Evolutionary conservation across 2,797 vertebrate species (phyloP).

Genomic region (Melanogrammus aeglefinus): DNA sequence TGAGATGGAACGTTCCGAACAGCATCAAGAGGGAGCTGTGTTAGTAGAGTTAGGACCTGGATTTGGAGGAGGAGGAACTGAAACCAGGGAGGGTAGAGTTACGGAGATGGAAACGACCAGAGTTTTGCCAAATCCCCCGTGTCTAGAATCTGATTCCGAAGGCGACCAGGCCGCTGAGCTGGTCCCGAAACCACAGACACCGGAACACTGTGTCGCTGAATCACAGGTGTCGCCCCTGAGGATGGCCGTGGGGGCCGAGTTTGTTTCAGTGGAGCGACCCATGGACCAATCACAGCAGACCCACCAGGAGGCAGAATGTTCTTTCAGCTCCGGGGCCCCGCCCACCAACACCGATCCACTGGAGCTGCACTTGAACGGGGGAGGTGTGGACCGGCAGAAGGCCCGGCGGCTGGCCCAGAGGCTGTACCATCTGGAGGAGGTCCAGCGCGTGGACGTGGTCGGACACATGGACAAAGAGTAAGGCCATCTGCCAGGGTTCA

Average conservation of each 20-base stretch:
- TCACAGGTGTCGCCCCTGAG: neutral
- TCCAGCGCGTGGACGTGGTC: constrained; percentile 84
- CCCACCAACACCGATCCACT: neutral
- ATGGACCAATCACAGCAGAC: neutral
- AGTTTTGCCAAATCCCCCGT: neutral
- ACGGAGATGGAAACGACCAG: neutral
- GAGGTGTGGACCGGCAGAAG: constrained; percentile 61
- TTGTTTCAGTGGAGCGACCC: neutral
- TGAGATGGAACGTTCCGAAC: neutral
- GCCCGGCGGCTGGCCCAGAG: constrained; percentile 72
- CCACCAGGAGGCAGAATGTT: neutral
- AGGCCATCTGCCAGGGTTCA: constrained; percentile 37
- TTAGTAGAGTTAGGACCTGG: neutral
- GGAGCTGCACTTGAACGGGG: constrained; percentile 53
- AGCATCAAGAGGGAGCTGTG: too few species aligned
- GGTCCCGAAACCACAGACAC: neutral
- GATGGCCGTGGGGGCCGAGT: neutral
- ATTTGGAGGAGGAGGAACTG: neutral
- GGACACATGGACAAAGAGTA: constrained; percentile 90
- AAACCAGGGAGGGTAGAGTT: neutral
- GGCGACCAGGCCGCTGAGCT: constrained; percentile 26
- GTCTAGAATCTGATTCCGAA: constrained; percentile 1
- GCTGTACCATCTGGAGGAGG: constrained; percentile 79
- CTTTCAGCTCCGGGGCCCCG: neutral
- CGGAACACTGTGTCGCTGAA: neutral